Evolutionary conservation across 1,140 invertebrate species (phyloP).

Genomic region (Cydia splendana): DNA sequence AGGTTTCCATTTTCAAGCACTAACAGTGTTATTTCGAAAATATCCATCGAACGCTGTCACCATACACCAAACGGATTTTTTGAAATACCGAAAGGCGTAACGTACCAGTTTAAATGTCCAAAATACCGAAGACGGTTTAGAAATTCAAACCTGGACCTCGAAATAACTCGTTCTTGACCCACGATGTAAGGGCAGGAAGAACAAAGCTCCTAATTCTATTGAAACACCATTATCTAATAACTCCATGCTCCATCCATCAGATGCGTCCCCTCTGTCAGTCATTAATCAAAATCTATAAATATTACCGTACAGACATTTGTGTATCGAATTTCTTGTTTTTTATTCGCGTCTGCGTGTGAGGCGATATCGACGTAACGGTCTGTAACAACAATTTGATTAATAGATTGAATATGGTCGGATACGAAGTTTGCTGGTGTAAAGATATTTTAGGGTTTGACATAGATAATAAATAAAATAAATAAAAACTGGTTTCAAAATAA

Average conservation of each 20-base stretch:
- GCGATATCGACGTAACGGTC: slow-evolving; percentile 33
- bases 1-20: too few relatives aligned
- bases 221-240: slow-evolving; percentile 78
- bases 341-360: slow-evolving; percentile 33
- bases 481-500: not conserved
- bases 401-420: slow-evolving; percentile 22
- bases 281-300: slow-evolving; percentile 79
- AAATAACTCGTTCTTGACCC: slow-evolving; percentile 41
- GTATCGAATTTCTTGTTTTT: slow-evolving; percentile 67
- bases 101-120: not conserved
- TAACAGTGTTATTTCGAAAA: too few relatives aligned
- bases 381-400: slow-evolving; percentile 32
- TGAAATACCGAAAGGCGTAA: not conserved
- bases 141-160: not conserved
- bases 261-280: slow-evolving; percentile 65
- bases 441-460: not conserved
- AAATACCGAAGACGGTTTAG: not conserved
- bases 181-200: slow-evolving; percentile 52
- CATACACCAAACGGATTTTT: too few relatives aligned
- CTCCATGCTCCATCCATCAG: slow-evolving; percentile 67
- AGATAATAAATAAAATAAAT: not conserved
- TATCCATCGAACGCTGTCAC: too few relatives aligned
- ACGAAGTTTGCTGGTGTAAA: not conserved
- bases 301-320: slow-evolving; percentile 63
- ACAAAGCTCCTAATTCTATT: slow-evolving; percentile 76